Percentiles rank a stretch among this genome's conserved stretches.
Conservation (phyloP, 2,888 invertebrate genomes). For the Nowickia ferox region DNA sequence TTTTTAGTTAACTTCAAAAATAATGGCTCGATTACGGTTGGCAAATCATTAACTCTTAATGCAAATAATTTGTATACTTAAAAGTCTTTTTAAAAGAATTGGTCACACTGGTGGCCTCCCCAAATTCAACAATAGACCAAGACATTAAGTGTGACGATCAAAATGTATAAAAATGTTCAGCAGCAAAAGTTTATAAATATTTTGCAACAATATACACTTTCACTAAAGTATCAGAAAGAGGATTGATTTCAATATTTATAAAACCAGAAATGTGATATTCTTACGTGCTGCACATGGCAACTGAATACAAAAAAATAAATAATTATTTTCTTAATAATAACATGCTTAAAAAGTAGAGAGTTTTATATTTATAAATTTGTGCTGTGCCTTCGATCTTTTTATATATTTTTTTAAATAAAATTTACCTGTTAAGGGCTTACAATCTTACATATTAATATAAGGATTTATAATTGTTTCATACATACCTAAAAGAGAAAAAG, state of each 20-base stretch:
- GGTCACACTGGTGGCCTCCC: neutral
- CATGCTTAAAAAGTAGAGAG: no score
- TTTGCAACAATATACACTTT: no score
- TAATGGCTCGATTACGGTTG: no score
- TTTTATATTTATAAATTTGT: no score
- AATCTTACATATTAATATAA: neutral
- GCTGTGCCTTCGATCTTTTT: neutral
- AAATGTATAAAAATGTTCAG: neutral
- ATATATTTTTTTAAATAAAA: conserved; percentile 9
- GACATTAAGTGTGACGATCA: conserved; percentile 42
- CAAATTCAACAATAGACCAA: conserved; percentile 55
- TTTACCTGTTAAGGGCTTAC: conserved; percentile 57
- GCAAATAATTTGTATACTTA: no score
- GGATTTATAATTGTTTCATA: conserved; percentile 58
- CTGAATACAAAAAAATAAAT: neutral
- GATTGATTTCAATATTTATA: neutral
- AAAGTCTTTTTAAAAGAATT: neutral
- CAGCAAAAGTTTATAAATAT: no score
- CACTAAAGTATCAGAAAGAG: no score
- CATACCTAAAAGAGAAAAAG: conserved; percentile 70
- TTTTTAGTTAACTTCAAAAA: no score
- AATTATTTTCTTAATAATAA: neutral
- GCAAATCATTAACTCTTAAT: no score
- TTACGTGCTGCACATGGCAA: neutral
- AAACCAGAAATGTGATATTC: neutral